Conservation (phyloP, 2,888 invertebrate genomes). For the Drosophila kambysellisi region DNA sequence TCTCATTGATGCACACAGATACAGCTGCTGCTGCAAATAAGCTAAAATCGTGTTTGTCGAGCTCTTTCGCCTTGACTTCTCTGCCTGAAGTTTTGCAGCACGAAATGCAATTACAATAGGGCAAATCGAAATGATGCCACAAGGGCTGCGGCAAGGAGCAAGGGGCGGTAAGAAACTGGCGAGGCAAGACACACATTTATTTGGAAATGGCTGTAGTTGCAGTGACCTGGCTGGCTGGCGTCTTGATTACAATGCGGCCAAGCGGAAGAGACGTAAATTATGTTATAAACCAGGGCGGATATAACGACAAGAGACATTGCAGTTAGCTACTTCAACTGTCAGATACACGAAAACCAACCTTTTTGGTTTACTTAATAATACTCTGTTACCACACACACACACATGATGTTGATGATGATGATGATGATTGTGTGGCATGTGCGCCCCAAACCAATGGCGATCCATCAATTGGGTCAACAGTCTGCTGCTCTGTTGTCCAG, state of each 20-base stretch:
- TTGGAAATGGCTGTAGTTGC: slow-evolving; percentile 42
- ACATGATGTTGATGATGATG: slow-evolving; percentile 9
- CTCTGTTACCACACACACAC: slow-evolving; percentile 13
- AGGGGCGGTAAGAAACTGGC: slow-evolving; percentile 1
- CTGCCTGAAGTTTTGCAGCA: slow-evolving; percentile 51
- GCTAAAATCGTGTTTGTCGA: slow-evolving; percentile 58
- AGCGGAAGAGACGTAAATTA: slow-evolving; percentile 77
- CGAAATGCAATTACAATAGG: slow-evolving; percentile 82
- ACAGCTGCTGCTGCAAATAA: slow-evolving; percentile 13
- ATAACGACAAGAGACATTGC: slow-evolving; percentile 16
- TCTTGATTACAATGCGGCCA: slow-evolving; percentile 65
- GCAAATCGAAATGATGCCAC: slow-evolving; percentile 57
- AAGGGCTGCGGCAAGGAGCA: neutral
- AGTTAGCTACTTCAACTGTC: slow-evolving; percentile 28
- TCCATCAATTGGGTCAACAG: slow-evolving; percentile 66
- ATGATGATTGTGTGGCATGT: slow-evolving; percentile 23
- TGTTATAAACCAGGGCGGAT: slow-evolving; percentile 65
- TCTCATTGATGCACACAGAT: slow-evolving; percentile 30
- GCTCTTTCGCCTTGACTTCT: slow-evolving; percentile 41
- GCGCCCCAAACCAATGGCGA: slow-evolving; percentile 28
- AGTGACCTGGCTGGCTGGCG: slow-evolving; percentile 30
- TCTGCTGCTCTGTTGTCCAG: slow-evolving; percentile 40
- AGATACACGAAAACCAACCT: slow-evolving; percentile 38
- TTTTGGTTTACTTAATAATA: slow-evolving; percentile 32
- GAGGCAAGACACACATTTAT: slow-evolving; percentile 34